phyloP scores from a whole-genome alignment of 1,140 invertebrate genomes.

The Cyclina sinensis region DNA sequence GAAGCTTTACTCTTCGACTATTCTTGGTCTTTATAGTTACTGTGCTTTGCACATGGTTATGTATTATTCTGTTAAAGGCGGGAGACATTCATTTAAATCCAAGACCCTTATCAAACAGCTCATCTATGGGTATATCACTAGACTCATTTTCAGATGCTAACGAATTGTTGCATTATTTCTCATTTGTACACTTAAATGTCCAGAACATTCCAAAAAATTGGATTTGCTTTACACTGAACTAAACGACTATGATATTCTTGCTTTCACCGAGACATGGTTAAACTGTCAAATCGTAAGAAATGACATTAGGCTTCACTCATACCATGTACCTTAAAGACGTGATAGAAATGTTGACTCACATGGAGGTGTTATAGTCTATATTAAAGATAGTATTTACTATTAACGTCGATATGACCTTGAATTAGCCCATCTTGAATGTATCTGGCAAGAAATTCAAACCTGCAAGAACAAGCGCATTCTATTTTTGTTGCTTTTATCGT shows the following conservation, averaged over 20 bases:
- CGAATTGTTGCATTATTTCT: not conserved
- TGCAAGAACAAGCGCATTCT: not conserved
- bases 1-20: too few species aligned
- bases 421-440: not conserved
- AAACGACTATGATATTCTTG: not conserved
- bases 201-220: not conserved
- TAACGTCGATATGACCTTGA: constrained; percentile 3
- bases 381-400: not conserved
- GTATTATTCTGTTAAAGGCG: too few species aligned
- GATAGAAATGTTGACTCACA: not conserved
- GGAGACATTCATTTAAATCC: too few species aligned
- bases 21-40: too few species aligned
- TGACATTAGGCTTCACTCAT: not conserved
- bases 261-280: constrained; percentile 37
- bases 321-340: not conserved
- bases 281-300: not conserved
- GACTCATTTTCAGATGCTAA: too few species aligned
- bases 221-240: not conserved
- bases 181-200: constrained; percentile 14
- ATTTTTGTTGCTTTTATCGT: not conserved
- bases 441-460: not conserved
- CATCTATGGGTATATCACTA: too few species aligned
- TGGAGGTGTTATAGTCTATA: constrained; percentile 14
- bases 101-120: too few species aligned
- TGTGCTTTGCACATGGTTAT: too few species aligned